Evolutionary conservation across 2,797 vertebrate genomes (phyloP).

Genomic region (Pterois miles): DNA sequence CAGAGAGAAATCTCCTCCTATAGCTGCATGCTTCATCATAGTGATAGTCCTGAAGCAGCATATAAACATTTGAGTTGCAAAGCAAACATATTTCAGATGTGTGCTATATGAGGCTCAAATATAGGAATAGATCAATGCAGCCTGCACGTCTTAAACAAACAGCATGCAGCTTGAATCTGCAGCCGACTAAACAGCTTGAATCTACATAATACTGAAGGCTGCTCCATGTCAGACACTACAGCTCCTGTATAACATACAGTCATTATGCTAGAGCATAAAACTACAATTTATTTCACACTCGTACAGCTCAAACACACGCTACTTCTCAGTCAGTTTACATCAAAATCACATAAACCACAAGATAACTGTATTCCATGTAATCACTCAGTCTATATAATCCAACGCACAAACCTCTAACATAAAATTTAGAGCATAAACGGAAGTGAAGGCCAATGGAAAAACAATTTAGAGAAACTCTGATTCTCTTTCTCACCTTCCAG

Average conservation of each 20-base stretch:
- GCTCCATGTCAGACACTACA: constrained; percentile 21
- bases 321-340: constrained; percentile 14
- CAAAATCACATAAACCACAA: constrained; percentile 32
- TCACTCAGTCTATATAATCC: constrained; percentile 38
- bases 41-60: constrained; percentile 60
- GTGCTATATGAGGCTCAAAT: constrained; percentile 51
- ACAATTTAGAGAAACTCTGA: constrained; percentile 33
- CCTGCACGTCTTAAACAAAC: constrained; percentile 55
- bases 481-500: constrained; percentile 89
- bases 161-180: constrained; percentile 35
- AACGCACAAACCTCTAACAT: constrained; percentile 26
- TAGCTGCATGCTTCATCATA: constrained; percentile 56
- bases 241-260: constrained; percentile 21
- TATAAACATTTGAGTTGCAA: constrained; percentile 65
- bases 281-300: constrained; percentile 14
- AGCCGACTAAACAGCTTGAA: constrained; percentile 48
- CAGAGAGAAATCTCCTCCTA: constrained; percentile 38
- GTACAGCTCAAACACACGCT: constrained; percentile 1
- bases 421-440: constrained; percentile 45
- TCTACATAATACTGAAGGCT: constrained; percentile 43
- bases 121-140: constrained; percentile 53
- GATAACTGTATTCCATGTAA: background rate
- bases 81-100: constrained; percentile 65
- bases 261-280: constrained; percentile 1
- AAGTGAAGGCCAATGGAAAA: constrained; percentile 36